Evolutionary conservation across 2,888 invertebrate species (phyloP), one percentile per base, ranked within the genome.

Genomic region (Drosophila paramelanica): DNA sequence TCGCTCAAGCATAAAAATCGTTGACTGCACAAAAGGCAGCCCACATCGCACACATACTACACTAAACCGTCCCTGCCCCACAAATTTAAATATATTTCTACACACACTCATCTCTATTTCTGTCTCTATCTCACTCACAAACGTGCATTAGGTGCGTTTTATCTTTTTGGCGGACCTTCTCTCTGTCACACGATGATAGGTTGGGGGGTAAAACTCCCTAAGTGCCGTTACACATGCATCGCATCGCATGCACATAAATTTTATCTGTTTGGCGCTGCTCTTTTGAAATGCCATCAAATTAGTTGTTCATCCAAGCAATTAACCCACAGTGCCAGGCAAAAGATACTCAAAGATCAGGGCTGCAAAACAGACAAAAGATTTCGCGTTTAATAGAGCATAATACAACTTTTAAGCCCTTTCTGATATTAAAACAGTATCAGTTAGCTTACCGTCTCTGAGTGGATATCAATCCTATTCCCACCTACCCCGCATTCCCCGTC

Each of bases 281-380:
- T 77, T 88, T 89, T 88, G 85, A 85, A 81, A 85, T 79, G 88
- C 89, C 88, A 81, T 75, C 86, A 86, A 90, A 88, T 86, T 83
- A 88, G 90, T 86, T 88, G 81, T 76, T 88, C 90, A 88, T 83
- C 84, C 82, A 84, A 76, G 83, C 88, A 90, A 91, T 90, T 90
- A 90, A 85, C 83, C 65, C 77, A 58, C 64, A 73, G 74, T 71
- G 73, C 66, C 73, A 62, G 65, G 58, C 67, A 52, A 67, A 67
- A 53, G 49, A 47, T 42, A 39, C 41, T 61, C 38, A 27, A 27
- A 41, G 50, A 67, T 46, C 80, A 67, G 77, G 86, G 74, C 59
- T 81, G 47, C 53, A 60, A 10, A 4, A 20, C 17, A 50, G 2
- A 36, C 8, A 42, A 31, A 11, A 25, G 36, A 47, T 57, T 57